Percentiles rank a stretch among this genome's conserved stretches.
Conservation (phyloP, 2,113 vertebrate genomes). For the Struthio camelus region DNA sequence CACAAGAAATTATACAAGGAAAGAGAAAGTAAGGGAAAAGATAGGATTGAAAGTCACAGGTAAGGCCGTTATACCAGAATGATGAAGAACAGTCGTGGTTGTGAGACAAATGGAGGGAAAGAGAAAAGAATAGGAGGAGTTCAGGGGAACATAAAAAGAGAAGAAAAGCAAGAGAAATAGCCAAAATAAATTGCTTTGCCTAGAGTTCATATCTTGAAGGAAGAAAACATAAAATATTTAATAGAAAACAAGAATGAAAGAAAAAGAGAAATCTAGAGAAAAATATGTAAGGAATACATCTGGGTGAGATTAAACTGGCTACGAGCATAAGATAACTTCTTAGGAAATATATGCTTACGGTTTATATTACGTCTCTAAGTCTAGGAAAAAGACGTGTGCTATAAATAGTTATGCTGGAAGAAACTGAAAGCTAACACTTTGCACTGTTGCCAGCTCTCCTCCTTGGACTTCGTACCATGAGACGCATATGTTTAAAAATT, state of each 20-base stretch:
- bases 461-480: neutral
- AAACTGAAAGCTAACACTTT: neutral
- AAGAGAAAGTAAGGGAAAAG: neutral
- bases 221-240: neutral
- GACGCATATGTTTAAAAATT: neutral
- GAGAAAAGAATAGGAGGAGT: neutral
- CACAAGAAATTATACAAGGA: neutral
- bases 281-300: neutral
- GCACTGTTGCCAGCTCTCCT: neutral
- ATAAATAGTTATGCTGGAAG: neutral
- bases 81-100: neutral
- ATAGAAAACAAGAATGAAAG: neutral
- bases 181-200: neutral
- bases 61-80: neutral
- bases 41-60: neutral
- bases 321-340: neutral
- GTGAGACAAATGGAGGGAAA: neutral
- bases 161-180: neutral
- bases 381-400: fast-evolving
- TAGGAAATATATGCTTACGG: neutral
- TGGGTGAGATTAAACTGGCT: neutral
- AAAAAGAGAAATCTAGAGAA: neutral
- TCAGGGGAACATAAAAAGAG: neutral
- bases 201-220: neutral
- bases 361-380: neutral